phyloP scores from a whole-genome alignment of 2,888 invertebrate species.

The Himalopsyche tibetana region DNA sequence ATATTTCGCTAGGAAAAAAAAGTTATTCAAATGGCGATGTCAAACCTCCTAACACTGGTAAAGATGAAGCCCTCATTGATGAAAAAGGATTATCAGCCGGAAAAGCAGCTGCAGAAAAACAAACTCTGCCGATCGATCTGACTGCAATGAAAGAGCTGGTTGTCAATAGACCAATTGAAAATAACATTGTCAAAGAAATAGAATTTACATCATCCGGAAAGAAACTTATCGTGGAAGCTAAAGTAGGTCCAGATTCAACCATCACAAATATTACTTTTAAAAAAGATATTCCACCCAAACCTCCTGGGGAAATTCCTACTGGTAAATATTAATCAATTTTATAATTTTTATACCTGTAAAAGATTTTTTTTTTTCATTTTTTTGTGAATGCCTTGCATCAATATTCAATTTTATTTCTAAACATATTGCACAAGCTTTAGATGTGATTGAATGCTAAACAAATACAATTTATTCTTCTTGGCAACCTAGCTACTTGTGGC shows the following conservation, averaged over 20 bases:
- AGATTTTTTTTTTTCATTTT: too few relatives aligned
- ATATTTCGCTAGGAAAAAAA: slow-evolving; percentile 18
- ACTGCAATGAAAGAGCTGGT: slow-evolving; percentile 20
- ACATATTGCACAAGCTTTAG: too few relatives aligned
- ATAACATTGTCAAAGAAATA: slow-evolving; percentile 54
- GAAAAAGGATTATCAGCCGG: slow-evolving; percentile 3
- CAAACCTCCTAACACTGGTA: not conserved
- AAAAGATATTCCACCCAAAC: slow-evolving; percentile 49
- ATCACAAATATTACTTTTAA: slow-evolving; percentile 61
- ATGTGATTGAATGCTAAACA: too few relatives aligned
- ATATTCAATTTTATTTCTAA: too few relatives aligned
- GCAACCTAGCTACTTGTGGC: too few relatives aligned
- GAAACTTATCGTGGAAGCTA: slow-evolving; percentile 61
- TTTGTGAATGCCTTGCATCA: too few relatives aligned
- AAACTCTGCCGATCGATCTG: not conserved
- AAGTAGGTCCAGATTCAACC: slow-evolving; percentile 54
- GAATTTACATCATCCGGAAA: slow-evolving; percentile 58
- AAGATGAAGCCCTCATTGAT: not conserved
- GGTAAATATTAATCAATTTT: slow-evolving; percentile 44
- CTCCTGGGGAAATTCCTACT: slow-evolving; percentile 55
- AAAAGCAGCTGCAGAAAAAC: not conserved
- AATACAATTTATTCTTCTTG: too few relatives aligned
- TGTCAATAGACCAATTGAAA: slow-evolving; percentile 24
- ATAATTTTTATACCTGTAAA: not conserved
- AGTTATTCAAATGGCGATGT: slow-evolving; percentile 28